Conservation (phyloP, 2,113 vertebrate species). For the Pluvianellus socialis region DNA sequence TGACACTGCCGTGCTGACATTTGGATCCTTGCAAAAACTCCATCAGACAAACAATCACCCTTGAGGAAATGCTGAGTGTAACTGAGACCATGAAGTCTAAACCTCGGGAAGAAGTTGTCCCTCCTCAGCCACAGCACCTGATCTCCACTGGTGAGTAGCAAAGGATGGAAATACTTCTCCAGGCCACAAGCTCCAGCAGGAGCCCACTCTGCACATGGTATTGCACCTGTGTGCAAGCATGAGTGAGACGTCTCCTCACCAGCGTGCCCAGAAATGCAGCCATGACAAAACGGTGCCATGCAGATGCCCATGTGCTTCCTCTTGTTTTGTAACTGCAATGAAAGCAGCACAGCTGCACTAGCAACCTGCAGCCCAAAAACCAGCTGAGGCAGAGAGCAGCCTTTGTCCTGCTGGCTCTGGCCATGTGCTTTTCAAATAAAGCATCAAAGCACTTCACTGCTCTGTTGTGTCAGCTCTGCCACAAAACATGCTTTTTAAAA, state of each 20-base stretch:
- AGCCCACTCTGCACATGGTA: background rate
- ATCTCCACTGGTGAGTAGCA: rapidly evolving
- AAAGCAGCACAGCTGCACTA: background rate
- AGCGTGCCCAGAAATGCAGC: background rate
- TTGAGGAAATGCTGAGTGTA: background rate
- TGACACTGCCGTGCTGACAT: background rate
- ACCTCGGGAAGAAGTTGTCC: background rate
- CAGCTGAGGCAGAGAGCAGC: background rate
- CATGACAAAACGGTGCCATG: background rate
- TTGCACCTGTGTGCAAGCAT: background rate
- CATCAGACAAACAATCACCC: background rate
- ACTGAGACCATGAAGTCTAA: background rate
- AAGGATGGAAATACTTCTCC: background rate
- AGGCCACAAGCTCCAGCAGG: background rate
- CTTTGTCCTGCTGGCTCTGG: background rate
- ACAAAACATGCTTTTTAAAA: background rate
- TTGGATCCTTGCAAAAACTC: background rate
- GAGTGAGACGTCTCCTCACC: background rate
- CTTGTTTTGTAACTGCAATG: background rate
- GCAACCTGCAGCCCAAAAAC: rapidly evolving
- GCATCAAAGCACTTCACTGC: background rate
- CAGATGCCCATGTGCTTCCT: background rate
- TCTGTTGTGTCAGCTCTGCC: background rate
- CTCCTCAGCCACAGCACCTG: background rate
- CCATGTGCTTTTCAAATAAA: background rate